A percentile compares a stretch with the other conserved stretches of the same genome.
Conservation (phyloP, 2,113 vertebrate genomes). For the Pachycephala philippinensis region DNA sequence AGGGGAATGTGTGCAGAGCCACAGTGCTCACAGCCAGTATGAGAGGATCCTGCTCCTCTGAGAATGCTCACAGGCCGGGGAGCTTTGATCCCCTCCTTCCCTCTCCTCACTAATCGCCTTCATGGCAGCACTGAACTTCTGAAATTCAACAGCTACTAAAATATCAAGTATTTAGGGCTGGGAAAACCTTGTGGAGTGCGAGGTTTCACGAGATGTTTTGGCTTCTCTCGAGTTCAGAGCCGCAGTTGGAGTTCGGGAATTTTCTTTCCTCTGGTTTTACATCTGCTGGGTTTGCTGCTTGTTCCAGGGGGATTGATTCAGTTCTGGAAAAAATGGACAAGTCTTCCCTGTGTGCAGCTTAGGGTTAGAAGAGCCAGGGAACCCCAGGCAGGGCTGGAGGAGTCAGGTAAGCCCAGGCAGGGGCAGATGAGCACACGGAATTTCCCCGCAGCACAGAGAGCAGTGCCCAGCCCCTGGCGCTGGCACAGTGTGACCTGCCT, state of each 20-base stretch:
- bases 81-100: conserved; percentile 22
- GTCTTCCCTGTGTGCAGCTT: fast-evolving
- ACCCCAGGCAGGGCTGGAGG: background rate
- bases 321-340: fast-evolving
- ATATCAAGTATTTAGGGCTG: background rate
- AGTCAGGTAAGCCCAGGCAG: background rate
- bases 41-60: background rate
- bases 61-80: background rate
- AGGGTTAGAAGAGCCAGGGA: background rate
- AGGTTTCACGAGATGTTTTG: background rate
- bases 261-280: background rate
- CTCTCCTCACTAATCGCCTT: conserved; percentile 14
- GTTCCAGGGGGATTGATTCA: background rate
- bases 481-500: background rate
- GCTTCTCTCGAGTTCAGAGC: background rate
- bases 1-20: background rate
- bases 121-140: conserved; percentile 30
- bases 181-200: background rate
- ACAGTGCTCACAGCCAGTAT: background rate
- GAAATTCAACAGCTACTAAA: conserved; percentile 54
- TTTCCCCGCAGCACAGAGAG: background rate
- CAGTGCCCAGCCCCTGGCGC: fast-evolving
- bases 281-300: background rate
- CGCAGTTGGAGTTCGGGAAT: background rate
- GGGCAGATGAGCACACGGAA: fast-evolving